Evolutionary conservation across 2,888 invertebrate species (phyloP), one percentile per base, ranked within the genome.

Genomic region (Trachelus stipa): DNA sequence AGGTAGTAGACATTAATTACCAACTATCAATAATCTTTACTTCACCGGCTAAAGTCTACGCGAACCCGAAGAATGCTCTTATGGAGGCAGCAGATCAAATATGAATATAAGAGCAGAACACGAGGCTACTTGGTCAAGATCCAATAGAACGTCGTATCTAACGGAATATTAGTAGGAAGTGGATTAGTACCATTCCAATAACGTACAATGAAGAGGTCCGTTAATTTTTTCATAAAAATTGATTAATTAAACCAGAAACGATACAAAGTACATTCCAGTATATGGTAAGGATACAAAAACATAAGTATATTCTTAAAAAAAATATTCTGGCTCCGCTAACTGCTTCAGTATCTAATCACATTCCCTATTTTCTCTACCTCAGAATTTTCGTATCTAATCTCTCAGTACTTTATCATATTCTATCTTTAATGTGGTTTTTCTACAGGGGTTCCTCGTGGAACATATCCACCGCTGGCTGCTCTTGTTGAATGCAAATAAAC

Each of bases 31-130:
- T 56, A 56, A 56, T 15, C 56, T 56, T 56, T 23, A 23, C 23
- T 56, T 23, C 56, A 23, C 56, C 56, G 56, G 23, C 9, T 71
- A 6, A 15, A 33, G 71, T 33, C 81, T 88, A 85, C 88, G 87
- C 85, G 83, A 85, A 80, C 79, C 80, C 31, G 71, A 69, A 40
- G 73, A 79, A 77, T 76, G 40, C 73, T 56, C 68, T 82, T 30
- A 85, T 85, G 85, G 85, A 85, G 79, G 74, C 12, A 68, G n/a
- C 69, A 33, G 33, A 40, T 37, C 68, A 74, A n/a, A 74, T n/a
- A 34, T 56, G 35, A 35, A 68, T 71, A 33, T 71, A 12, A 3
- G 71, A 71, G 31, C 34, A 71, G 71, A 11, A 34, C 71, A 71
- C 71, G 31, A 71, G 71, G 71, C 56, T 56, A 56, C 56, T 56